These are phyloP conservation scores for Pachymerium ferrugineum DNA, from an alignment of 2,888 invertebrate species.

Conservation along the genomic window DNA sequence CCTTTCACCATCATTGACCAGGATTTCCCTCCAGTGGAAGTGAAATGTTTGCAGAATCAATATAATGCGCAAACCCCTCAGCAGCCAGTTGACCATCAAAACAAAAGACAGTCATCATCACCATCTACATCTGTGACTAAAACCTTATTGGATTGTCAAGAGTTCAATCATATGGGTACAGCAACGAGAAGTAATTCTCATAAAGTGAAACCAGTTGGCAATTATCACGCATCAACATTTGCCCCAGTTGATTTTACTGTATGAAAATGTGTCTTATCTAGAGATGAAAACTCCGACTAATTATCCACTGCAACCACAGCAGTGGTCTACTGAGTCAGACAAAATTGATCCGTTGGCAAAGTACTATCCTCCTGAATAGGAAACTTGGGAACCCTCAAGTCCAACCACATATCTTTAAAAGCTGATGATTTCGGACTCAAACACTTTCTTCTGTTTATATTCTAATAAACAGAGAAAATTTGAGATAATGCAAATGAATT, in stretches of 20 bases:
- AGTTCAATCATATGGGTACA: slow-evolving; percentile 7
- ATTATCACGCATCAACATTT: slow-evolving; percentile 22
- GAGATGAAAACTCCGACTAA: slow-evolving; percentile 21
- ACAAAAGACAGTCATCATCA: slow-evolving; percentile 10
- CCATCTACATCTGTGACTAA: neutral
- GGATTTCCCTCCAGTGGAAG: slow-evolving; percentile 36
- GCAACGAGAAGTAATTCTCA: slow-evolving; percentile 16
- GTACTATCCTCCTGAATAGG: slow-evolving; percentile 15
- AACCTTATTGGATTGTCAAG: slow-evolving; percentile 5
- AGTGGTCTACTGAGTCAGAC: slow-evolving; percentile 22
- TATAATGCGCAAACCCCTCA: neutral
- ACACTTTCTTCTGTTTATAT: slow-evolving; percentile 6
- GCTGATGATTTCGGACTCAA: neutral
- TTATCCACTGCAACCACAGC: slow-evolving; percentile 16
- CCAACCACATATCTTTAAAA: slow-evolving; percentile 19
- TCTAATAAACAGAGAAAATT: neutral
- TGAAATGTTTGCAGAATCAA: slow-evolving; percentile 36
- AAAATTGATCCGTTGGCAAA: slow-evolving; percentile 25
- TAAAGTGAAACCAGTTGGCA: slow-evolving; percentile 21
- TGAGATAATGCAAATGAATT: too few species aligned
- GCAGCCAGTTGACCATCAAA: slow-evolving; percentile 4
- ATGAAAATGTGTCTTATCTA: slow-evolving; percentile 22
- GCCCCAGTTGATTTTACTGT: slow-evolving; percentile 19
- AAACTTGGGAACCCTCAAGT: slow-evolving; percentile 19
- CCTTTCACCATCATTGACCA: slow-evolving; percentile 34